Percentiles rank a stretch among this genome's conserved stretches.
Conservation (phyloP, 1,140 invertebrate species). For the Zaprionus camerounensis region DNA sequence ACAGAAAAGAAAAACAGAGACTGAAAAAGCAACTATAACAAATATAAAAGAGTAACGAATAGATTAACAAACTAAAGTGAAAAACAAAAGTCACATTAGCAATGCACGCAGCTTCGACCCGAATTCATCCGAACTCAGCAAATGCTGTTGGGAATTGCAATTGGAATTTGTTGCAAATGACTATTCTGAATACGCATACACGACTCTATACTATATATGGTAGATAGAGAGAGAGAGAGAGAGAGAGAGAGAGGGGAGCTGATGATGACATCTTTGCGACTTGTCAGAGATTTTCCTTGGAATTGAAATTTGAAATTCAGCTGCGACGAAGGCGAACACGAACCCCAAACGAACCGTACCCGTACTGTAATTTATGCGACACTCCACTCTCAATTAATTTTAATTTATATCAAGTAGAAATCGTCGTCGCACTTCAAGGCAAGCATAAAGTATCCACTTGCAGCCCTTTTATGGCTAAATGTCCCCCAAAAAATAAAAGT, state of each 20-base stretch:
- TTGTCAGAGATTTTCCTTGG: conserved; percentile 70
- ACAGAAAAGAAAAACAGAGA: conserved; percentile 40
- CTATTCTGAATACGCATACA: conserved; percentile 46
- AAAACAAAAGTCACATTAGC: conserved; percentile 65
- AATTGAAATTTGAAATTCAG: conserved; percentile 70
- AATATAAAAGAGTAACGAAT: conserved; percentile 18
- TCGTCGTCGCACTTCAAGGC: conserved; percentile 55
- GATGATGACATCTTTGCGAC: conserved; percentile 67
- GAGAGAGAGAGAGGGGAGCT: conserved; percentile 12
- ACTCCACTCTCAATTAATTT: conserved; percentile 74
- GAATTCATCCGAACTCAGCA: conserved; percentile 29
- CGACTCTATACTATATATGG: conserved; percentile 3
- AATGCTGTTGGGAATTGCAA: conserved; percentile 43
- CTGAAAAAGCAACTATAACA: conserved; percentile 49
- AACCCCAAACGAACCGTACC: conserved; percentile 18
- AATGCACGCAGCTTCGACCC: conserved; percentile 49
- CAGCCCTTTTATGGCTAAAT: conserved; percentile 65
- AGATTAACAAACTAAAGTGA: conserved; percentile 55
- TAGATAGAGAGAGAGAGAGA: conserved; percentile 12
- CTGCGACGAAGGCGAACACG: conserved; percentile 36
- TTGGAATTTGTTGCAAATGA: conserved; percentile 63
- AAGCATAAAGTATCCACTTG: conserved; percentile 51
- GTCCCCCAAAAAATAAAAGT: conserved; percentile 34
- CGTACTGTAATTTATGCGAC: conserved; percentile 66
- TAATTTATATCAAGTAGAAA: conserved; percentile 63